Percentiles rank a stretch among this genome's conserved stretches.
These are phyloP conservation scores for Pelecanus crispus DNA, from an alignment of 2,113 vertebrate genomes.

Conservation along the genomic window DNA sequence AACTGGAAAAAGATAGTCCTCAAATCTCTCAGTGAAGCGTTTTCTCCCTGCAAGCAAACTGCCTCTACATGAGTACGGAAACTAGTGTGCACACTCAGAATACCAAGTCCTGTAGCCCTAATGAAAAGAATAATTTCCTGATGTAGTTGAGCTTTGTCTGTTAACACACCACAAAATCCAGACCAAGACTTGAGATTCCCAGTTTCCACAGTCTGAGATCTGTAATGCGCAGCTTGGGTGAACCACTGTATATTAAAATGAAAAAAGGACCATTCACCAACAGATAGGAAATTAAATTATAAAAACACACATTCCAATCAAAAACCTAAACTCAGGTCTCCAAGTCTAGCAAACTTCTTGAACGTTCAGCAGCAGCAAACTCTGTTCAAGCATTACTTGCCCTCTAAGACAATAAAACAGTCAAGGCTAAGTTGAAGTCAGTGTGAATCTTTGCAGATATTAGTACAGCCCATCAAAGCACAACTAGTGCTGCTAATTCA, in stretches of 20 bases:
- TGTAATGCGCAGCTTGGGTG: background rate
- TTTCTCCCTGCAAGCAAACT: background rate
- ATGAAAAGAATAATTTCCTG: background rate
- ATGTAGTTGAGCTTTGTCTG: background rate
- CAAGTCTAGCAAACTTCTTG: constrained; percentile 18
- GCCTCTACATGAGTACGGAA: background rate
- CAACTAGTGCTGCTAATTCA: background rate
- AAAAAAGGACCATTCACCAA: background rate
- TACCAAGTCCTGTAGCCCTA: background rate
- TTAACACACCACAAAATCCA: background rate
- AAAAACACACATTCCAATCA: constrained; percentile 8
- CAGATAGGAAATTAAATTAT: constrained; percentile 42
- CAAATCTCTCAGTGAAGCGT: background rate
- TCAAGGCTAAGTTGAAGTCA: background rate
- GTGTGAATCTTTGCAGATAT: background rate
- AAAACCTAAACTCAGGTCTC: constrained; percentile 28
- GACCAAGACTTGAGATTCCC: background rate
- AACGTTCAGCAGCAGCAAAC: background rate
- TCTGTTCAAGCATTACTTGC: background rate
- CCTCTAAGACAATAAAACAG: background rate
- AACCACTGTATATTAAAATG: constrained; percentile 10
- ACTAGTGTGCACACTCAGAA: background rate
- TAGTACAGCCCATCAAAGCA: background rate
- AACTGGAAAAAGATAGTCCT: background rate
- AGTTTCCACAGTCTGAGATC: background rate